Evolutionary conservation across 2,797 vertebrate genomes (phyloP), one percentile per base, ranked within the genome.

Genomic region (Remorina albescens): DNA sequence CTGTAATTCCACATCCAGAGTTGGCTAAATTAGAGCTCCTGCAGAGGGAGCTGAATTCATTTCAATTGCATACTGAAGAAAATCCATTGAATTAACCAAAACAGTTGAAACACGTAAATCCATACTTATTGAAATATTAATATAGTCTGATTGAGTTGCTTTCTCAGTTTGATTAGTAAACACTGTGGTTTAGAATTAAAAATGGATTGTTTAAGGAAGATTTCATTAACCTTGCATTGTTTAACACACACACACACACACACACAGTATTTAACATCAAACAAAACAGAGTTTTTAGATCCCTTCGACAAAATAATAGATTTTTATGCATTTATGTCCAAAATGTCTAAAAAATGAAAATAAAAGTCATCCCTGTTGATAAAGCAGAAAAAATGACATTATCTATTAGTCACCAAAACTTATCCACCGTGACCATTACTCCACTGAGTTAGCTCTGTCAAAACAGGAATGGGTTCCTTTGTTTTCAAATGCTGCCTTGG

Each of bases 391-490:
- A 41, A 42, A 65, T 1, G 44, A 3, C 34, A 0, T 11, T 4
- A 58, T 39, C 5, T 44, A 23, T 18, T 5, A 42, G 56, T 46
- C 37, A 57, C 6, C 23, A 7, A 7, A 49, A 23, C 10, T 25
- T 8, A 41, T 16, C 19, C 34, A 28, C 50, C 28, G 23, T 39
- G 32, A 36, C 25, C 21, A 39, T 8, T 61, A 2, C 28, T 39
- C 30, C 18, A 36, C 4, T 39, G 32, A 49, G 12, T 61, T 51
- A 49, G 16, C 66, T 58, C 2, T 61, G 73, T 54, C 70, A 75
- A 69, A 77, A 82, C 83, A 85, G 83, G 80, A 85, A 53, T 64
- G 51, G 16, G 34, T 47, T 51, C 25, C 34, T 80, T 80, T 85
- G 76, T 83, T 83, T 77, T 69, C 5, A 26, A 47, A 21, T 6